Evolutionary conservation across 2,797 vertebrate genomes (phyloP), one percentile per base, ranked within the genome.

Genomic region (Epinephelus awoara): DNA sequence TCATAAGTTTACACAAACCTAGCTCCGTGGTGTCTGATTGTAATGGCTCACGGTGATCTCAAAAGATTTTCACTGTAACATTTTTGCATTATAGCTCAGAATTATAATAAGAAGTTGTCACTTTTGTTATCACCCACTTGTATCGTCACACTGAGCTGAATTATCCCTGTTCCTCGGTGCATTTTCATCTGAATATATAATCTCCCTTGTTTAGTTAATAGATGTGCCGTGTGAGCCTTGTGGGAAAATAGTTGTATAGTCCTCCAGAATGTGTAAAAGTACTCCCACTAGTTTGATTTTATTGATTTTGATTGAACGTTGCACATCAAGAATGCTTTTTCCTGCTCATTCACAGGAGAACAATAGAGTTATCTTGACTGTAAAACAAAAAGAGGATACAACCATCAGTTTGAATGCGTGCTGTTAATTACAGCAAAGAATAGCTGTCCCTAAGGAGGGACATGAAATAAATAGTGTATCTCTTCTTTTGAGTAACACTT

Each of bases 301-400:
- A 74, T 85, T 85, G 80, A 82, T 82, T 79, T 69, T 70, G 67
- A 91, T 81, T 77, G 61, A 83, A 79, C 52, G 71, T 77, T 66
- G 71, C 69, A 67, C 77, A 67, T 84, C 63, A 75, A 61, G 71
- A 49, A 72, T 47, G 58, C n/a, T 59, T 64, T 50, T 42, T 46
- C 13, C 54, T 50, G 34, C 50, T 63, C 47, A 34, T 77, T 79
- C 78, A 65, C 71, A 61, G 12, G 76, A 84, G 76, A 89, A 84
- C 79, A 76, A 56, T 64, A 40, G n/a, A 34, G 61, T 50, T 67
- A 63, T 81, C 15, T 14, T 64, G 38, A 79, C 74, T 69, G 55
- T 71, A 51, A 77, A 82, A 79, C 66, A 68, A 68, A 69, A 66
- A 47, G 63, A 80, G 50, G 69, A 73, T 65, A 19, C 58, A 52